Percentiles rank a stretch among this genome's conserved stretches.
Evolutionary conservation across 2,888 invertebrate species (phyloP).

Genomic region (Morpho helenor): DNA sequence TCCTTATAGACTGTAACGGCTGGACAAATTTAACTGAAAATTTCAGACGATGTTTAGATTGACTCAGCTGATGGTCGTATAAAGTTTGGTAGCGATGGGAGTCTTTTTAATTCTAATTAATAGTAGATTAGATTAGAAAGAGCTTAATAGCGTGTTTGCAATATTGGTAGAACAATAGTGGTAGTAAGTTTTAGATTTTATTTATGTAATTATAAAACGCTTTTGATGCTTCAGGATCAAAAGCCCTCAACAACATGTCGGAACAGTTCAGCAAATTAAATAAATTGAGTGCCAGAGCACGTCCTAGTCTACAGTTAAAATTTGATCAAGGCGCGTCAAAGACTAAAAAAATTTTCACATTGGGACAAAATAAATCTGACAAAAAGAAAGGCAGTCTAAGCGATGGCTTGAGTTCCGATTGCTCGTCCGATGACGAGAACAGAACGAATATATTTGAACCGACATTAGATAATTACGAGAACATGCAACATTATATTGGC

Average conservation of each 20-base stretch:
- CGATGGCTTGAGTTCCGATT: slow-evolving; percentile 80
- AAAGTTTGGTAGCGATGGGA: no score
- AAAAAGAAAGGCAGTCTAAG: slow-evolving; percentile 83
- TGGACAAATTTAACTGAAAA: no score
- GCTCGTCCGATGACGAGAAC: slow-evolving; percentile 74
- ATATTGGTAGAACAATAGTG: no score
- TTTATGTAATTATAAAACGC: background rate
- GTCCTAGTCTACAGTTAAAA: slow-evolving; percentile 71
- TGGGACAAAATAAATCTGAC: slow-evolving; percentile 63
- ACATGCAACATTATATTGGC: slow-evolving; percentile 71
- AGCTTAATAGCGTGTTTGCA: background rate
- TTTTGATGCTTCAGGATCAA: slow-evolving; percentile 81
- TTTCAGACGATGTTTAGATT: no score
- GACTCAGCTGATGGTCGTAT: no score
- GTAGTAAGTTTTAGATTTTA: no score
- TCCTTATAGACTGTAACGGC: no score
- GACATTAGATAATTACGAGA: slow-evolving; percentile 70
- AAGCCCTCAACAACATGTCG: slow-evolving; percentile 91
- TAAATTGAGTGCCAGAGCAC: slow-evolving; percentile 81
- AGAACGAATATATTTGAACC: slow-evolving; percentile 73
- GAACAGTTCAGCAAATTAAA: slow-evolving; percentile 93
- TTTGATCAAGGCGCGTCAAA: slow-evolving; percentile 64
- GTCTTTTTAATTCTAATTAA: no score
- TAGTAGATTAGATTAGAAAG: no score
- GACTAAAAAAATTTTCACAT: slow-evolving; percentile 73